These are phyloP conservation scores for Serilophus lunatus DNA, from an alignment of 2,113 vertebrate genomes.

Conservation along the genomic window DNA sequence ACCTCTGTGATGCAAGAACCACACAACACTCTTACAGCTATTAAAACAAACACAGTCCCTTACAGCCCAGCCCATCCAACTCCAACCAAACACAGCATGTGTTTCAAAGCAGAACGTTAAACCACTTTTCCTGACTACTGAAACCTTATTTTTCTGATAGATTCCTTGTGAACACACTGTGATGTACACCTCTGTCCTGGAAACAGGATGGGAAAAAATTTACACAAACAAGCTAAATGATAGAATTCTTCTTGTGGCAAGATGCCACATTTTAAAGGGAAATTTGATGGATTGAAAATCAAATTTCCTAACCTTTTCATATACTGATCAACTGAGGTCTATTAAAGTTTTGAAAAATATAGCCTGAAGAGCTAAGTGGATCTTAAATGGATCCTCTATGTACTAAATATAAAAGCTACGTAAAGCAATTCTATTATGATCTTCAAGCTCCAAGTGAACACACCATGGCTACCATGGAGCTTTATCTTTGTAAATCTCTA, in stretches of 20 bases:
- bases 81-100: neutral
- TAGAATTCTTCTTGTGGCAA: neutral
- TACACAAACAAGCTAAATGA: neutral
- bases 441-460: neutral
- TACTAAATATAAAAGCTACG: neutral
- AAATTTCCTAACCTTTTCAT: neutral
- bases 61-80: neutral
- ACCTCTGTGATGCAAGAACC: neutral
- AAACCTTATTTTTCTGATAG: neutral
- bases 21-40: neutral
- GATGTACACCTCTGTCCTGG: neutral
- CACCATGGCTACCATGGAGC: neutral
- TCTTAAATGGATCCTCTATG: neutral
- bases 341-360: neutral
- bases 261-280: neutral
- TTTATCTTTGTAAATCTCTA: neutral
- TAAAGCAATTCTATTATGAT: neutral
- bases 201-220: neutral
- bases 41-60: too few relatives aligned
- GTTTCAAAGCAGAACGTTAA: neutral
- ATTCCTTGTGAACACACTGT: neutral
- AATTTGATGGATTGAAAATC: neutral
- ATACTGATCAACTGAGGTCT: accelerated
- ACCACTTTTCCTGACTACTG: neutral
- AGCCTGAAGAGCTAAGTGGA: neutral